Percentiles rank a stretch among this genome's conserved stretches.
Conservation (phyloP, 2,797 vertebrate genomes). For the Rhincodon typus region DNA sequence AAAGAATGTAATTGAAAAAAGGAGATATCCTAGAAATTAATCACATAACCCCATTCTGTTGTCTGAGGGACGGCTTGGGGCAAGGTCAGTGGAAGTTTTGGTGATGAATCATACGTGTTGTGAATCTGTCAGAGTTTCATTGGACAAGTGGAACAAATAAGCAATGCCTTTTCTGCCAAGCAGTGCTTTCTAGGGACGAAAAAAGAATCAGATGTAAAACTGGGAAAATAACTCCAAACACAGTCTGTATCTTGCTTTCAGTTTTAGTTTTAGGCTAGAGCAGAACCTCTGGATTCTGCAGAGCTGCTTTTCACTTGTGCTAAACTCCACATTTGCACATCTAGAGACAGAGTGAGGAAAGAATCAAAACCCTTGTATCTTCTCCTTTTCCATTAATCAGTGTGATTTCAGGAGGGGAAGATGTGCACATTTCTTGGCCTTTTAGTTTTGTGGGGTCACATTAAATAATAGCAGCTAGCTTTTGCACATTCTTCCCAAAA, state of each 20-base stretch:
- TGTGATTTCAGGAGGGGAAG: too few relatives aligned
- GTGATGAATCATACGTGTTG: neutral
- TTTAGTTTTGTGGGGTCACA: too few relatives aligned
- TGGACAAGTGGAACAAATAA: neutral
- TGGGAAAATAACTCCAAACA: too few relatives aligned
- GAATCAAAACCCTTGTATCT: too few relatives aligned
- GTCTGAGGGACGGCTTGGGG: neutral
- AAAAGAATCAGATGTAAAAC: neutral
- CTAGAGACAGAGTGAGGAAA: neutral
- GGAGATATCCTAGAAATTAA: neutral
- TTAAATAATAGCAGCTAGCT: too few relatives aligned
- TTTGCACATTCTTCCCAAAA: too few relatives aligned
- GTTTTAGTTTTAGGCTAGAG: neutral
- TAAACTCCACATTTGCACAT: neutral
- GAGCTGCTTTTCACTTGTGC: neutral
- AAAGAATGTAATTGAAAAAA: neutral
- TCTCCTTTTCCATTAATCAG: too few relatives aligned
- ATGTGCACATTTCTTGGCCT: too few relatives aligned
- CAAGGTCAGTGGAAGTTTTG: constrained; percentile 12
- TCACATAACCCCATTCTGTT: too few relatives aligned
- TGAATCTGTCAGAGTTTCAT: neutral
- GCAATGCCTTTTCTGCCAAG: neutral
- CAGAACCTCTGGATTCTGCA: neutral
- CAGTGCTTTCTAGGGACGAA: neutral
- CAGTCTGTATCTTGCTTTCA: neutral